Base-by-base conservation (phyloP, 1,140 invertebrate genomes). In the Druon quercuslanigerum region DNA sequence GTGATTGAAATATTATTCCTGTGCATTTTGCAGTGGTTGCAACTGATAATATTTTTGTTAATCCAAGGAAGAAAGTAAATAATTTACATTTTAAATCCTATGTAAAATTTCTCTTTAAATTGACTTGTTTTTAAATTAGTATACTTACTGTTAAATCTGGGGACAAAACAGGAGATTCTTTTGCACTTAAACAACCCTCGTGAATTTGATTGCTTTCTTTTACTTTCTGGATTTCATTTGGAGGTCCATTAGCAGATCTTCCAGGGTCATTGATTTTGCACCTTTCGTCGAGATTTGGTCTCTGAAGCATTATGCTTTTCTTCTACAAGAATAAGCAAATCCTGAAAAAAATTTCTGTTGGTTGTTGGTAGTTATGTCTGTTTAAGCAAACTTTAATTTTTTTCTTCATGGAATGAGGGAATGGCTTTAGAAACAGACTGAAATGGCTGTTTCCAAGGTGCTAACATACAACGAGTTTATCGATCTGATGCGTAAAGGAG, bases 231-330 rank as follows among this genome's bases (percentile, higher is more conserved):
- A 52, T 57, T 70, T 16, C 12, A 52, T 46, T 75, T 52, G 50
- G 19, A 74, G 19, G 72, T 52, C 72, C 54, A 40, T 78, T 76
- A 56, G 75, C 66, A 20, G 72, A 57, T 73, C 79, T 80, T 50
- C 51, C 20, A 20, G 82, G 80, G 54, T 75, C 78, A 11, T 77
- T 79, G 19, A 71, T 51, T 12, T 40, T 74, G 60, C 82, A 85
- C 60, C 79, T 78, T 50, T 81, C 72, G 20, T 85, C 82, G 9
- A 85, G 75, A 77, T 33, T 77, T 33, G 50, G 56, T 56, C 84
- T 75, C 57, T 83, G 76, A 72, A 85, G 72, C 84, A 85, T 85
- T 74, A 19, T 79, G 12, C 70, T 54, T 20, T 7, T 33, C 72
- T 33, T 25, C 12, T 33, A 33, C 16, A 2, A 19, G 51, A 50